These are phyloP conservation scores for Orthonychiurus folsomi DNA, from an alignment of 2,888 invertebrate species.

Conservation along the genomic window DNA sequence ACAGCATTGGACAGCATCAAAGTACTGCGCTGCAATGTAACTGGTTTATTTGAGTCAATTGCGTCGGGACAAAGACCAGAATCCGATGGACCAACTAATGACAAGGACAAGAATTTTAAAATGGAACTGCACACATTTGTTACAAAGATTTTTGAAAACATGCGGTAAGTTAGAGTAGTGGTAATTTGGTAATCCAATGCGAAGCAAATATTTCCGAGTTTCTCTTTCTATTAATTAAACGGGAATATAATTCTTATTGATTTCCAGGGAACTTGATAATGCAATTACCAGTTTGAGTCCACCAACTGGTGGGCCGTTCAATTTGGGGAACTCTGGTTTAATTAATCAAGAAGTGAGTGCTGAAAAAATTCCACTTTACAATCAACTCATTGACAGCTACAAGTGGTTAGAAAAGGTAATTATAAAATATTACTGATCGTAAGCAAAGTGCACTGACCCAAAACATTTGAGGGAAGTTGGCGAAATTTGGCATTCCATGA, in stretches of 20 bases:
- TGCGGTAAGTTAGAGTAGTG: constrained; percentile 45
- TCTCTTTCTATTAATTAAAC: background rate
- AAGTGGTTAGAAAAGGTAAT: constrained; percentile 83
- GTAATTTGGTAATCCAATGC: too few relatives aligned
- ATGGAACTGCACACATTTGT: constrained; percentile 43
- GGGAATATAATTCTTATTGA: background rate
- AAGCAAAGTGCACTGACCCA: too few relatives aligned
- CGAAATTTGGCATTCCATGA: too few relatives aligned
- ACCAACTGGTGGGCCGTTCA: constrained; percentile 72
- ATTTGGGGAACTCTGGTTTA: constrained; percentile 72
- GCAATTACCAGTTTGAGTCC: constrained; percentile 61
- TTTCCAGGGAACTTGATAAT: constrained; percentile 68
- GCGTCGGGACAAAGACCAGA: constrained; percentile 71
- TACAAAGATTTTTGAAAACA: constrained; percentile 69
- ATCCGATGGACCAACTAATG: constrained; percentile 51
- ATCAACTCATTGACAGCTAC: constrained; percentile 77
- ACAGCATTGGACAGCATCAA: constrained; percentile 65
- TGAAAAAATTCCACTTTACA: constrained; percentile 78
- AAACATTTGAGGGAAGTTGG: too few relatives aligned
- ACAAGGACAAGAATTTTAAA: constrained; percentile 25
- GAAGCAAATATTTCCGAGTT: background rate
- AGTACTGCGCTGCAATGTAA: constrained; percentile 69
- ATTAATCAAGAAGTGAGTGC: constrained; percentile 83
- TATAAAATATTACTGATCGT: too few relatives aligned
- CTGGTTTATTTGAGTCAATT: constrained; percentile 72